These are phyloP conservation scores for Ellobius talpinus DNA, from an alignment of 2,113 vertebrate species.

Conservation along the genomic window DNA sequence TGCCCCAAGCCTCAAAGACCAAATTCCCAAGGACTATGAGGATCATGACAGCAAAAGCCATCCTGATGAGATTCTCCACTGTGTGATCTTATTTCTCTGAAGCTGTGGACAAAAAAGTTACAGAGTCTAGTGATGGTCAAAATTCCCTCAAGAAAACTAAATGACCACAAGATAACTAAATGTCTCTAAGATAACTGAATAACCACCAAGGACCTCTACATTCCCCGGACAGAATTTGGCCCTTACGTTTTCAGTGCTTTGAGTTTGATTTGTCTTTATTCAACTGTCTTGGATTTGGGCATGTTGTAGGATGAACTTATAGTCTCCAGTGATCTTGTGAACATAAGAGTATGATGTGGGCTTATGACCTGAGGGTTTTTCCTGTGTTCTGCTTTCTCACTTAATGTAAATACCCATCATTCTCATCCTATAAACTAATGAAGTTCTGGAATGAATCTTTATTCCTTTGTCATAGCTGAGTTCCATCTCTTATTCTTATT, in stretches of 20 bases:
- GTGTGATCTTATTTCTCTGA: neutral
- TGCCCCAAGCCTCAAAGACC: neutral
- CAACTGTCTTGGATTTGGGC: neutral
- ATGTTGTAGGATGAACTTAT: neutral
- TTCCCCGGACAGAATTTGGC: neutral
- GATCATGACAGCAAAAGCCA: neutral
- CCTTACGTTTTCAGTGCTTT: neutral
- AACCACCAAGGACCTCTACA: rapidly evolving
- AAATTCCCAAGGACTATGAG: neutral
- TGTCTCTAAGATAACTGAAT: neutral
- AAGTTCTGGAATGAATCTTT: neutral
- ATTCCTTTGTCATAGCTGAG: neutral
- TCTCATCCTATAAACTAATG: neutral
- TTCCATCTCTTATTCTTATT: neutral
- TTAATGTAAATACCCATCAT: neutral
- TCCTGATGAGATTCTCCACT: neutral
- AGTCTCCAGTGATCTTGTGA: neutral
- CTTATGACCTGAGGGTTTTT: neutral
- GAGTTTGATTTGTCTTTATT: neutral
- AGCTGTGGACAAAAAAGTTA: neutral
- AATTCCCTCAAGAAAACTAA: neutral
- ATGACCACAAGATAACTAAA: no score
- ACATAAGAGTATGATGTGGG: neutral
- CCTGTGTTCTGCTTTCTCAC: neutral
- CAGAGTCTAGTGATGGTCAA: neutral